Evolutionary conservation across 2,888 invertebrate genomes (phyloP).

Genomic region (Hirtodrosophila duncani): DNA sequence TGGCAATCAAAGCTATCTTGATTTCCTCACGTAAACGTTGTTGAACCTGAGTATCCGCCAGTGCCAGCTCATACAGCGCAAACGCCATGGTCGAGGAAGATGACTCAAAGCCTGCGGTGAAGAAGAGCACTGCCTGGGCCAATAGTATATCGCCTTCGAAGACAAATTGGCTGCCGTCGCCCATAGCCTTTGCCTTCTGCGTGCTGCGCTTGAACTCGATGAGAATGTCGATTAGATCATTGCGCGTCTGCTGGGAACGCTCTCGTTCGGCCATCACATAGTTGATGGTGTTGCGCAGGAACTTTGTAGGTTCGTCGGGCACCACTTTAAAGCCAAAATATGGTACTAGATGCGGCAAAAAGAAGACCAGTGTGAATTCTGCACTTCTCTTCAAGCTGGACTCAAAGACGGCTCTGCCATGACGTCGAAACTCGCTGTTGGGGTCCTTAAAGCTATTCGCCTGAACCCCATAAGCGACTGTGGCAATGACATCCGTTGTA

Average conservation of each 20-base stretch:
- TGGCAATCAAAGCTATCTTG: conserved; percentile 66
- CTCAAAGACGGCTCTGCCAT: conserved; percentile 77
- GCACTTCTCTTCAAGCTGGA: conserved; percentile 71
- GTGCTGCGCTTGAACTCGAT: conserved; percentile 78
- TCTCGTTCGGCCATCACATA: conserved; percentile 78
- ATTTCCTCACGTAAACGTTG: conserved; percentile 78
- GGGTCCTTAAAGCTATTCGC: conserved; percentile 78
- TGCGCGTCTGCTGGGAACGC: conserved; percentile 73
- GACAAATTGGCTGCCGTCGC: conserved; percentile 44
- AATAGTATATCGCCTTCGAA: conserved; percentile 76
- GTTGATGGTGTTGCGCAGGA: conserved; percentile 77
- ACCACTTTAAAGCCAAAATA: conserved; percentile 76
- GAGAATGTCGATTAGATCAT: conserved; percentile 80
- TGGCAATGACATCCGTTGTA: conserved; percentile 79
- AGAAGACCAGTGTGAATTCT: conserved; percentile 77
- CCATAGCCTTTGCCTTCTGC: conserved; percentile 53
- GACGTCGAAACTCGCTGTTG: conserved; percentile 77
- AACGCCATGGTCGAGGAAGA: conserved; percentile 79
- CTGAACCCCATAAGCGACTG: conserved; percentile 79
- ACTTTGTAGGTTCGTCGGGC: conserved; percentile 68
- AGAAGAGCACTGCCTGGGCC: conserved; percentile 77
- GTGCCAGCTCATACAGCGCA: conserved; percentile 78
- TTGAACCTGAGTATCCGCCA: conserved; percentile 77
- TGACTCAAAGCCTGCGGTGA: conserved; percentile 77
- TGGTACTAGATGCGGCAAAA: conserved; percentile 76